phyloP scores from a whole-genome alignment of 2,888 invertebrate genomes.

The Drosophila anomelani region DNA sequence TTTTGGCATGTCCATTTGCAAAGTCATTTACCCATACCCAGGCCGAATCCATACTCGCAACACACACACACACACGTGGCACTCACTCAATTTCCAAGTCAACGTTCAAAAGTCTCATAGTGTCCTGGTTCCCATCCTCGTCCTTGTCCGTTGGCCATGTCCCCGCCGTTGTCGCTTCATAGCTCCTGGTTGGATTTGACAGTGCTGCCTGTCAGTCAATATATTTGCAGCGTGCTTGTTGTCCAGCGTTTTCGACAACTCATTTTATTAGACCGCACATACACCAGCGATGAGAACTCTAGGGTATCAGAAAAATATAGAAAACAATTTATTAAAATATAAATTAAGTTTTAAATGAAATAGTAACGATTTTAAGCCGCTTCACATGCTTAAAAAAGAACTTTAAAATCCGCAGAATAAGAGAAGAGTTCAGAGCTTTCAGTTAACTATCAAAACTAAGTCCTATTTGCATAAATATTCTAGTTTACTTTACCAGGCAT shows the following conservation, averaged over 20 bases:
- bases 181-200: conserved; percentile 36
- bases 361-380: not conserved
- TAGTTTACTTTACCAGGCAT: too few species aligned
- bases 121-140: conserved; percentile 27
- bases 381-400: accelerated
- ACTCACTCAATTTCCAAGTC: conserved; percentile 76
- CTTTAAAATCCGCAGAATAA: not conserved
- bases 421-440: not conserved
- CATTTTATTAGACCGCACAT: conserved; percentile 72
- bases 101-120: conserved; percentile 68
- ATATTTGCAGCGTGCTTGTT: conserved; percentile 63
- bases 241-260: conserved; percentile 74
- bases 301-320: not conserved
- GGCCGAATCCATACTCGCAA: not conserved
- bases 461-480: too few species aligned
- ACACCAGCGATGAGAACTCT: conserved; percentile 11
- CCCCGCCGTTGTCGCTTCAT: not conserved
- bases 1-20: conserved; percentile 78
- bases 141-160: too few species aligned
- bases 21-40: conserved; percentile 70
- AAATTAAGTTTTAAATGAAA: not conserved
- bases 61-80: conserved; percentile 25
- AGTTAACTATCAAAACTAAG: too few species aligned
- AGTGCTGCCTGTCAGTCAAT: conserved; percentile 70
- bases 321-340: not conserved